Conservation (phyloP, 2,113 vertebrate species). For the Silurus meridionalis region DNA sequence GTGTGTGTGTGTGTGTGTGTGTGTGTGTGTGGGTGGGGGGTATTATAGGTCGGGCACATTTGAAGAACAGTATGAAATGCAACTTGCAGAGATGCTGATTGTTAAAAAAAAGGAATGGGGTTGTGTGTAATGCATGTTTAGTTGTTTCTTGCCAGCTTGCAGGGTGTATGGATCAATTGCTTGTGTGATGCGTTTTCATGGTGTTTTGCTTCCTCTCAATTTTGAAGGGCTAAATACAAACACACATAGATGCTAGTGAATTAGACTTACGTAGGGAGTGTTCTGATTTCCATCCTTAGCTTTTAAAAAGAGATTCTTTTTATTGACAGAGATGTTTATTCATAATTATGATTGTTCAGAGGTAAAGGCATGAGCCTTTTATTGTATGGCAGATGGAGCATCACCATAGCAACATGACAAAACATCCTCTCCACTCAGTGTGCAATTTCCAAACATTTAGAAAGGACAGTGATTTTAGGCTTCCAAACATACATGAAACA, state of each 20-base stretch:
- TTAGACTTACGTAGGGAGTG: not conserved
- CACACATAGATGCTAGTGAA: not conserved
- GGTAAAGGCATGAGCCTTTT: slow-evolving; percentile 34
- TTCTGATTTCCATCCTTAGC: slow-evolving; percentile 4
- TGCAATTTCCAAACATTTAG: slow-evolving; percentile 37
- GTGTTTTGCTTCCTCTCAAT: slow-evolving; percentile 17
- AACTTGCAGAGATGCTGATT: not conserved
- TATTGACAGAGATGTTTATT: slow-evolving; percentile 28
- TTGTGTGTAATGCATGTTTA: not conserved
- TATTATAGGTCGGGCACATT: slow-evolving; percentile 2
- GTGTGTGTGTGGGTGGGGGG: not conserved
- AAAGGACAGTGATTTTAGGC: slow-evolving; percentile 36
- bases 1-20: not conserved
- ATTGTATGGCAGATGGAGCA: slow-evolving; percentile 46
- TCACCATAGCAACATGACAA: slow-evolving; percentile 49
- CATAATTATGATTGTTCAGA: slow-evolving; percentile 38
- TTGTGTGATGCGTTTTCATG: slow-evolving; percentile 5
- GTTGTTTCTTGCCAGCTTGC: slow-evolving; percentile 10
- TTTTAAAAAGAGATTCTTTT: slow-evolving; percentile 6
- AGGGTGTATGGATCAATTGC: slow-evolving; percentile 4
- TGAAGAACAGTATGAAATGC: slow-evolving; percentile 8
- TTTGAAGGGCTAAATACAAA: slow-evolving; percentile 20
- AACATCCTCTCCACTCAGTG: slow-evolving; percentile 41
- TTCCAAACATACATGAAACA: slow-evolving; percentile 39
- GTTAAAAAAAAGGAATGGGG: not conserved